A percentile compares a stretch with the other conserved stretches of the same genome.
phyloP scores from a whole-genome alignment of 2,888 invertebrate species.

The Abrostola triplasia region DNA sequence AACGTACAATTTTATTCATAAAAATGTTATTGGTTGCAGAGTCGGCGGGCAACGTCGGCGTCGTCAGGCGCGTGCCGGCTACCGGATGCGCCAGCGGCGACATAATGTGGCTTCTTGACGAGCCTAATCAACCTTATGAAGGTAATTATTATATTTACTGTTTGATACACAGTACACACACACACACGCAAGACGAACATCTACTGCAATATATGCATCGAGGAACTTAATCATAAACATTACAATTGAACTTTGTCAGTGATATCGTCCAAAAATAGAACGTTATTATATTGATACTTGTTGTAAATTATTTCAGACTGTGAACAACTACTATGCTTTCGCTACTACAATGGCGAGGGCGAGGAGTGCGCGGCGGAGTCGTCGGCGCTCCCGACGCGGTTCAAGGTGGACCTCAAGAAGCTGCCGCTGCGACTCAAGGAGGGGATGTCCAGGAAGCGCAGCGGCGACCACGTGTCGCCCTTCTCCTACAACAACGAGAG shows the following conservation, averaged over 20 bases:
- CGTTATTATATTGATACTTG: constrained; percentile 2
- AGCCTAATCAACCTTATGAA: constrained; percentile 90
- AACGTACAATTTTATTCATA: constrained; percentile 12
- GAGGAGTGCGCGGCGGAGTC: constrained; percentile 90
- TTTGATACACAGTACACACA: too few relatives aligned
- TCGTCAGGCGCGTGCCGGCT: constrained; percentile 86
- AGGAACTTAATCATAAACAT: constrained; percentile 2
- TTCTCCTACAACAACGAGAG: constrained; percentile 86
- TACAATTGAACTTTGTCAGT: neutral
- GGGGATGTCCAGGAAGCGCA: constrained; percentile 84
- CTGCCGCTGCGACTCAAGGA: constrained; percentile 87
- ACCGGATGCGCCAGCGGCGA: constrained; percentile 88
- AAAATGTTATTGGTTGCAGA: constrained; percentile 73
- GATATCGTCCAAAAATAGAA: neutral
- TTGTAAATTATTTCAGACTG: constrained; percentile 87
- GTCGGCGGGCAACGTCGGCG: constrained; percentile 73
- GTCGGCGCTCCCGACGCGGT: constrained; percentile 78
- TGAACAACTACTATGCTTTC: constrained; percentile 91
- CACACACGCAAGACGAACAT: constrained; percentile 16
- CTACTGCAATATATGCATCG: neutral
- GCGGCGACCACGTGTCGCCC: constrained; percentile 83
- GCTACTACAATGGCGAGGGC: constrained; percentile 90
- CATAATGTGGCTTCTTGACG: constrained; percentile 92
- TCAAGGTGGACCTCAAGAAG: constrained; percentile 89
- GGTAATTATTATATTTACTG: constrained; percentile 75